Evolutionary conservation across 2,113 vertebrate genomes (phyloP).

Genomic region (Psittacula cyanocephala): DNA sequence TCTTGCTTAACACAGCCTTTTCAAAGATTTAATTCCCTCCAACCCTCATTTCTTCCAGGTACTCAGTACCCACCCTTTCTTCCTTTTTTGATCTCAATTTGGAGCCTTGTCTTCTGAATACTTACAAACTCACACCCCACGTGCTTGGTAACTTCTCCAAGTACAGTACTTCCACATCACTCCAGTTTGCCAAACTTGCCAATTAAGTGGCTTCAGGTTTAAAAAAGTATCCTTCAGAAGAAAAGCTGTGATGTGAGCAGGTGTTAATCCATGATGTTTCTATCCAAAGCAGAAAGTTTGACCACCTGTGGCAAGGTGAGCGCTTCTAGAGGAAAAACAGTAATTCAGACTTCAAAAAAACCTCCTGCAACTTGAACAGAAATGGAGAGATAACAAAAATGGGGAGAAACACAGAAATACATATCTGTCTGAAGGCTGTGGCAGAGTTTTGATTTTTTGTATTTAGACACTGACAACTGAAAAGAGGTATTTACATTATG

Average conservation of each 20-base stretch:
- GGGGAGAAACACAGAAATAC: not conserved
- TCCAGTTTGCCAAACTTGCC: not conserved
- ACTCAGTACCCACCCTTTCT: not conserved
- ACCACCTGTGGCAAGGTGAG: not conserved
- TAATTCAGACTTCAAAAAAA: not conserved
- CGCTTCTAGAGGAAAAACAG: not conserved
- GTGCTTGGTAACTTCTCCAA: not conserved
- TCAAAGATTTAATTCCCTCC: not conserved
- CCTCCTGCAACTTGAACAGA: not conserved
- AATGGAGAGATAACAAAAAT: not conserved
- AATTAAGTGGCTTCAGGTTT: not conserved
- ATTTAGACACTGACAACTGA: not conserved
- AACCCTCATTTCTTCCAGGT: fast-evolving
- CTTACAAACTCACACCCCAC: not conserved
- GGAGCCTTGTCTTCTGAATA: not conserved
- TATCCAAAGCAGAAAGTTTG: not conserved
- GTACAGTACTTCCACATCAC: not conserved
- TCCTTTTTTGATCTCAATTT: not conserved
- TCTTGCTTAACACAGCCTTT: not conserved
- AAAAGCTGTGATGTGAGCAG: not conserved
- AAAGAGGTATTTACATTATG: not conserved
- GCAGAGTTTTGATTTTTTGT: not conserved
- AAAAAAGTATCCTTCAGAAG: not conserved
- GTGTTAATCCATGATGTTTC: not conserved
- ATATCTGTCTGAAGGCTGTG: not conserved